Evolutionary conservation across 2,797 vertebrate species (phyloP).

Genomic region (Holocentrus rufus): DNA sequence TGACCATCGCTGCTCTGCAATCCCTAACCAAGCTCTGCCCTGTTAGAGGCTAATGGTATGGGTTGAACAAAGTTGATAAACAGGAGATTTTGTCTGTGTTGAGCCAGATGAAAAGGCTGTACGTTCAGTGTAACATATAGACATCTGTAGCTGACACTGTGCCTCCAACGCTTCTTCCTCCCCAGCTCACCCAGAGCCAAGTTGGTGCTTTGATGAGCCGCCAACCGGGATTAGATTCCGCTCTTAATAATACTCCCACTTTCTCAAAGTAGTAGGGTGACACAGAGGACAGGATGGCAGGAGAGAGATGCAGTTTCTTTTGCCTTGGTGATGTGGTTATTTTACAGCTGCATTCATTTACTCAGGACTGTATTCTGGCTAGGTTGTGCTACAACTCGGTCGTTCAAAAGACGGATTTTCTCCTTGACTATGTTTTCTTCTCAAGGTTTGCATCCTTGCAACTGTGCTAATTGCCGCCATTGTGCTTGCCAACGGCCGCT

Average conservation of each 20-base stretch:
- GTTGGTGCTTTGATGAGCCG: constrained; percentile 75
- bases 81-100: constrained; percentile 13
- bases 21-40: constrained; percentile 16
- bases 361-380: constrained; percentile 38
- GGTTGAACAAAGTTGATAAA: constrained; percentile 23
- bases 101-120: constrained; percentile 38
- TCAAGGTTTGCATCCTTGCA: constrained; percentile 45
- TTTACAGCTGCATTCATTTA: constrained; percentile 59
- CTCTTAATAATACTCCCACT: constrained; percentile 76
- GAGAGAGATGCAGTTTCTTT: constrained; percentile 63
- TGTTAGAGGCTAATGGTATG: background rate
- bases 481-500: constrained; percentile 19
- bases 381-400: constrained; percentile 54
- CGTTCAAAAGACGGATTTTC: constrained; percentile 60
- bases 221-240: constrained; percentile 77
- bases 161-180: constrained; percentile 52
- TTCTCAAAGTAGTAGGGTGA: constrained; percentile 77
- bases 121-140: constrained; percentile 47
- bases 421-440: constrained; percentile 32
- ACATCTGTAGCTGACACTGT: constrained; percentile 56
- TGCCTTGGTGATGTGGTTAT: constrained; percentile 46
- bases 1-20: background rate
- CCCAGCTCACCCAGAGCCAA: constrained; percentile 50
- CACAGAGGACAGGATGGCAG: constrained; percentile 74
- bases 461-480: constrained; percentile 48